These are phyloP conservation scores for Sapayoa aenigma DNA, from an alignment of 2,113 vertebrate genomes.

Conservation along the genomic window DNA sequence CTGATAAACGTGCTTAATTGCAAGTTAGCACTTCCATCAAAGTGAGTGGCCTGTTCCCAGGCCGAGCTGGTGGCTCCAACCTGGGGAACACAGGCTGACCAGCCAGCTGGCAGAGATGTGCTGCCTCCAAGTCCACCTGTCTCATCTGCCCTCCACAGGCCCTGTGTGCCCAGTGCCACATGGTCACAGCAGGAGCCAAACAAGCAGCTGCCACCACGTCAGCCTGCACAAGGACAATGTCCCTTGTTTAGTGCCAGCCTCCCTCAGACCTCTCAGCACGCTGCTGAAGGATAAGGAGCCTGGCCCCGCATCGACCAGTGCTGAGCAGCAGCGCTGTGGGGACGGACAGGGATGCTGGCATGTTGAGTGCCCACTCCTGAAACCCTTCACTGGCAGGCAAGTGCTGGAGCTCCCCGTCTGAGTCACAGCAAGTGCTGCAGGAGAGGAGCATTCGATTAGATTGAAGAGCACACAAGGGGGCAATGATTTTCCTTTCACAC, in stretches of 20 bases:
- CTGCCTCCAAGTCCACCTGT: background rate
- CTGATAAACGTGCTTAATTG: background rate
- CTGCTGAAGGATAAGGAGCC: background rate
- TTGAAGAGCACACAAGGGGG: conserved; percentile 30
- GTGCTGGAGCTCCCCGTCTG: background rate
- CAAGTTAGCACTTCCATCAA: background rate
- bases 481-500: conserved; percentile 51
- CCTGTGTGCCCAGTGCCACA: accelerated
- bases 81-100: accelerated
- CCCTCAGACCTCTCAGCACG: no score
- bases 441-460: conserved; percentile 42
- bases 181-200: accelerated
- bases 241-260: accelerated
- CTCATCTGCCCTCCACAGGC: accelerated
- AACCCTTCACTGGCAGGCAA: accelerated
- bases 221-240: accelerated
- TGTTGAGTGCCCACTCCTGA: accelerated
- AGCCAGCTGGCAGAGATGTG: accelerated
- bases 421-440: background rate
- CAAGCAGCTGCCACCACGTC: accelerated
- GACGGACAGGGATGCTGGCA: background rate
- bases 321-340: accelerated
- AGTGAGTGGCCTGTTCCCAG: accelerated
- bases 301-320: accelerated
- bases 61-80: accelerated